Percentiles rank a stretch among this genome's conserved stretches.
These are phyloP conservation scores for Andrena bicolor DNA, from an alignment of 2,888 invertebrate species.

Conservation along the genomic window DNA sequence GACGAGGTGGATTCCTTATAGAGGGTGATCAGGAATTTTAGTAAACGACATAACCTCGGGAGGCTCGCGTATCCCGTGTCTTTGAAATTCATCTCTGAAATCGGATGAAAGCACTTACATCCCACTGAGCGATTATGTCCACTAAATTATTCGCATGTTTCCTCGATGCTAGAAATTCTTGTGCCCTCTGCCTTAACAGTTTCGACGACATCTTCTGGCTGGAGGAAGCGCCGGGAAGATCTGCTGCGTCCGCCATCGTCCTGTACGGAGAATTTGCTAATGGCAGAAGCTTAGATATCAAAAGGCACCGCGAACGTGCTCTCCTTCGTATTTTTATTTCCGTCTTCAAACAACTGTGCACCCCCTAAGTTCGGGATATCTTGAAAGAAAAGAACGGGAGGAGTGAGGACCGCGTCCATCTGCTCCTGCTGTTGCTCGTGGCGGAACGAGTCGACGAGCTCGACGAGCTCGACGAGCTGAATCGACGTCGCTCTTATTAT, in stretches of 20 bases:
- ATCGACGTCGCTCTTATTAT: constrained; percentile 4
- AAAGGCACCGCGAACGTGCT: constrained; percentile 19
- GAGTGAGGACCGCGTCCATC: background rate
- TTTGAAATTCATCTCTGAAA: constrained; percentile 14
- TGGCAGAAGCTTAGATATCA: constrained; percentile 31
- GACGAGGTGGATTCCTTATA: constrained; percentile 84
- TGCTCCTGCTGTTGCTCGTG: background rate
- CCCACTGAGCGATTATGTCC: constrained; percentile 90
- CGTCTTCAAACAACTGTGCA: background rate
- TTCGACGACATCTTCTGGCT: constrained; percentile 87
- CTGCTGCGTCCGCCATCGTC: constrained; percentile 77
- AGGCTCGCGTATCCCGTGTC: background rate
- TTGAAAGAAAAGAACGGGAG: background rate
- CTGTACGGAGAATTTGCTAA: constrained; percentile 41
- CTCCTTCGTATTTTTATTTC: constrained; percentile 7
- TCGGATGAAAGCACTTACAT: constrained; percentile 87
- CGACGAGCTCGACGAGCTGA: background rate
- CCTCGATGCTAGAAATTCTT: constrained; percentile 89
- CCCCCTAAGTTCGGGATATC: background rate
- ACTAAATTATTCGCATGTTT: constrained; percentile 89
- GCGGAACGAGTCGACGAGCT: constrained; percentile 16
- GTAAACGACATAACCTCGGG: constrained; percentile 72
- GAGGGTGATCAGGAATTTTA: constrained; percentile 41
- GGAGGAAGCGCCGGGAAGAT: constrained; percentile 75
- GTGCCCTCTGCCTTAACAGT: constrained; percentile 89